A percentile compares a stretch with the other conserved stretches of the same genome.
Conservation (phyloP, 2,888 invertebrate genomes). For the Eristalis arbustorum region DNA sequence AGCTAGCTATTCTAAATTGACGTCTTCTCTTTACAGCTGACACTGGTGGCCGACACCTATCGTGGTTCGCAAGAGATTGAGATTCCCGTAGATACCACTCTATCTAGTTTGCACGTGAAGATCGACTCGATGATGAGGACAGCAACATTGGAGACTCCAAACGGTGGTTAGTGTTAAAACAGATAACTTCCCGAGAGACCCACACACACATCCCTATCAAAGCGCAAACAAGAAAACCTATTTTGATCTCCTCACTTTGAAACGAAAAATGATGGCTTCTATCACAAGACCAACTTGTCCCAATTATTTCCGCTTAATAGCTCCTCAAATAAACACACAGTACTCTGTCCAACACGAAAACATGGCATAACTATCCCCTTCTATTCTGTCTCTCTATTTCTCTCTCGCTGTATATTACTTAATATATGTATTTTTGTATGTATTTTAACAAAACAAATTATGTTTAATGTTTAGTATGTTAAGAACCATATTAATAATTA, state of each 20-base stretch:
- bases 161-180: constrained; percentile 79
- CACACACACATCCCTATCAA: constrained; percentile 9
- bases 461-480: constrained; percentile 60
- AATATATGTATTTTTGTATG: constrained; percentile 17
- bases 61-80: constrained; percentile 77
- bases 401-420: constrained; percentile 37
- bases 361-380: not conserved
- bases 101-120: constrained; percentile 79
- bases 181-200: constrained; percentile 2
- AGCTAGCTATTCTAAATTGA: constrained; percentile 14
- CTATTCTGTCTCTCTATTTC: not conserved
- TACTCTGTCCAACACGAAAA: constrained; percentile 1
- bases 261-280: constrained; percentile 22
- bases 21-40: constrained; percentile 72
- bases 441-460: constrained; percentile 49
- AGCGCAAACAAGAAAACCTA: constrained; percentile 29
- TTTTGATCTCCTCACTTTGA: constrained; percentile 54
- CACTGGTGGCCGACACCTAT: constrained; percentile 77
- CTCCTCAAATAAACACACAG: not conserved
- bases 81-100: constrained; percentile 78
- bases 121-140: constrained; percentile 78
- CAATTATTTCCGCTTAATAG: constrained; percentile 27
- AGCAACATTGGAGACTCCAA: constrained; percentile 79
- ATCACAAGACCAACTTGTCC: not conserved
- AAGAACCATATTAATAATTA: constrained; percentile 57